Conservation (phyloP, 1,140 invertebrate genomes). For the Drosophila ogumai region DNA sequence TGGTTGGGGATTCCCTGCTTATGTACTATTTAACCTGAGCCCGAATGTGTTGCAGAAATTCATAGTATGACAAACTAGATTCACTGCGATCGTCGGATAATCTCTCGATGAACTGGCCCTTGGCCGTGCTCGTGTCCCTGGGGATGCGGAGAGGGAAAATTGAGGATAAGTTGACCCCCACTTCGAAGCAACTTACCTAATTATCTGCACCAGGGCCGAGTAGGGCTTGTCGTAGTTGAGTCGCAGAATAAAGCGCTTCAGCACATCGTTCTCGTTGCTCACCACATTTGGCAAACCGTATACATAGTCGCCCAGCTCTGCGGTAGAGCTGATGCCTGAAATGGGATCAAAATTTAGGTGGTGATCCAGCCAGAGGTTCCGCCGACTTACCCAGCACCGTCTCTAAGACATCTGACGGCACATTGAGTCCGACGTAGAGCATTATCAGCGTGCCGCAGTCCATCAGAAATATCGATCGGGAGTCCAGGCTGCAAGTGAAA, state of each 20-base stretch:
- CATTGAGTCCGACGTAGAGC: slow-evolving; percentile 94
- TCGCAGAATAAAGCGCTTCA: slow-evolving; percentile 93
- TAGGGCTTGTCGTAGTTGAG: slow-evolving; percentile 94
- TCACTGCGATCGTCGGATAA: slow-evolving; percentile 98
- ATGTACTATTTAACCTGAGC: slow-evolving; percentile 92
- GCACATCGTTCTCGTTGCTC: slow-evolving; percentile 90
- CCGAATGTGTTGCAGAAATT: slow-evolving; percentile 98
- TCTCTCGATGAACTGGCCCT: slow-evolving; percentile 93
- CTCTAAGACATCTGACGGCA: slow-evolving; percentile 91
- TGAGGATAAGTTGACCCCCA: not conserved
- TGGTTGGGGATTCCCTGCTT: slow-evolving; percentile 67
- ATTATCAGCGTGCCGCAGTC: slow-evolving; percentile 94
- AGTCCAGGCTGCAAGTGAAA: slow-evolving; percentile 88
- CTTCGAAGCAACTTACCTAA: slow-evolving; percentile 88
- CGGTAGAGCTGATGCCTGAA: slow-evolving; percentile 87
- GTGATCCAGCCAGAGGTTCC: not conserved
- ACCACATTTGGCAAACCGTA: slow-evolving; percentile 92
- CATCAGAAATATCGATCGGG: slow-evolving; percentile 95
- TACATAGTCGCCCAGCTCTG: slow-evolving; percentile 87
- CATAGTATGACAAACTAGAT: slow-evolving; percentile 97
- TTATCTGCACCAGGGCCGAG: slow-evolving; percentile 91
- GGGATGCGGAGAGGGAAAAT: slow-evolving; percentile 55
- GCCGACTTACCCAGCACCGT: slow-evolving; percentile 88
- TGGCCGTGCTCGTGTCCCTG: slow-evolving; percentile 95
- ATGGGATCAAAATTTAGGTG: not conserved